Conservation (phyloP, 1,140 invertebrate genomes). For the Potamilus streckersoni region DNA sequence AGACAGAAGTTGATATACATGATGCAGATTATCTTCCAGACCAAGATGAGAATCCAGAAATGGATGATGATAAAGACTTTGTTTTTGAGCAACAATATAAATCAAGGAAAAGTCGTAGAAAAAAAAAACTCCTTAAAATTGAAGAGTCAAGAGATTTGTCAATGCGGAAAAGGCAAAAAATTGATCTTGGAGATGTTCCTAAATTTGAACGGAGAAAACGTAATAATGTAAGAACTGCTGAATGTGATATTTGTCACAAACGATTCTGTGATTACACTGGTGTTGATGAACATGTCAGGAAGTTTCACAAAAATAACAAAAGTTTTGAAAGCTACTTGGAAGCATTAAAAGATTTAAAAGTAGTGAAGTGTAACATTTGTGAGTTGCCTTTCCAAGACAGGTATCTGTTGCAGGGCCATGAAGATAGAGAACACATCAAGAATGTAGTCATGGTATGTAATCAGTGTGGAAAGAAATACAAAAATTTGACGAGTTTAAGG, state of each 20-base stretch:
- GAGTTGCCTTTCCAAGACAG: constrained; percentile 11
- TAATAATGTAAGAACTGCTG: constrained; percentile 1
- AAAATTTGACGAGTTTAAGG: constrained; percentile 38
- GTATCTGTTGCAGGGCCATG: constrained; percentile 21
- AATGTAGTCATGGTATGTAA: constrained; percentile 8
- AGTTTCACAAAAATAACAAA: constrained; percentile 32
- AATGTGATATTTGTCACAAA: constrained; percentile 44
- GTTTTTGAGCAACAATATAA: not conserved
- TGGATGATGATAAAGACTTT: constrained; percentile 9
- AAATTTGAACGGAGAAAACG: constrained; percentile 11
- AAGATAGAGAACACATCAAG: constrained; percentile 24
- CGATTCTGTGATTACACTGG: constrained; percentile 41
- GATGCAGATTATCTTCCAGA: constrained; percentile 20
- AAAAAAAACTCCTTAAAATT: constrained; percentile 15
- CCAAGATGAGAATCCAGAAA: constrained; percentile 11
- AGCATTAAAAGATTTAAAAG: constrained; percentile 16
- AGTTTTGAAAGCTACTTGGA: constrained; percentile 33
- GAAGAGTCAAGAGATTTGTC: constrained; percentile 5
- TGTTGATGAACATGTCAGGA: constrained; percentile 42
- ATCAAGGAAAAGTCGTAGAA: not conserved
- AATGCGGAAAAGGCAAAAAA: not conserved
- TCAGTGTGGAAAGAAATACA: constrained; percentile 38
- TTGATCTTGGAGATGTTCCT: constrained; percentile 21
- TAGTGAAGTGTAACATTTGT: constrained; percentile 32
- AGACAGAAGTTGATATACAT: constrained; percentile 4